Percentiles rank a stretch among this genome's conserved stretches.
These are phyloP conservation scores for Lepeophtheirus nordmannii DNA, from an alignment of 2,888 invertebrate genomes.

Conservation along the genomic window DNA sequence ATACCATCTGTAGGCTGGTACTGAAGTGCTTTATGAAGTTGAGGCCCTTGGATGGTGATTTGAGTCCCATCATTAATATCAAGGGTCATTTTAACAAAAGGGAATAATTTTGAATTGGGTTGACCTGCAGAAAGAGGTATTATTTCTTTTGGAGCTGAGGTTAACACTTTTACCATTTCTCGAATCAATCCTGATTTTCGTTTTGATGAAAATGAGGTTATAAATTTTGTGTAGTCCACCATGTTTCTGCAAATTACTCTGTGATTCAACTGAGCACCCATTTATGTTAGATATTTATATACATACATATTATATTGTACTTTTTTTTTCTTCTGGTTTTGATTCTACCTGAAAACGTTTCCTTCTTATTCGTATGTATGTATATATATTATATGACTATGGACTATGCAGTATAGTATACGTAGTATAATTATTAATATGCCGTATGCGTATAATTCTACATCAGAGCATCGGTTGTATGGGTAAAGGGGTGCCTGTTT, in stretches of 20 bases:
- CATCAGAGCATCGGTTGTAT: too few species aligned
- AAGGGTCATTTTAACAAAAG: constrained; percentile 47
- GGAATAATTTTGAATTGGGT: constrained; percentile 55
- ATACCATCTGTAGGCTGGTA: constrained; percentile 43
- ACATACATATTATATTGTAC: too few species aligned
- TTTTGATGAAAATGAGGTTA: neutral
- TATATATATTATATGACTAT: too few species aligned
- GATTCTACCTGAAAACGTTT: too few species aligned
- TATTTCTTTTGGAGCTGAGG: constrained; percentile 28
- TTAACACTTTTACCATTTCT: constrained; percentile 26
- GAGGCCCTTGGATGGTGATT: constrained; percentile 43
- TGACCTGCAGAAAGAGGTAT: constrained; percentile 47
- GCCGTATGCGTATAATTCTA: too few species aligned
- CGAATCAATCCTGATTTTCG: constrained; percentile 6
- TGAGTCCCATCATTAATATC: constrained; percentile 42
- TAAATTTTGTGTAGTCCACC: constrained; percentile 2
- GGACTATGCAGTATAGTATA: too few species aligned
- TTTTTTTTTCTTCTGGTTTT: too few species aligned
- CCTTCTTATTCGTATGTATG: too few species aligned
- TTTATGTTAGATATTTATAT: too few species aligned
- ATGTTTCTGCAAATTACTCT: constrained; percentile 5
- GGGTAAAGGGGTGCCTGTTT: too few species aligned
- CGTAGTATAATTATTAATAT: too few species aligned
- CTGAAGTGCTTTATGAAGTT: constrained; percentile 51
- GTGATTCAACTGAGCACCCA: too few species aligned